phyloP scores from a whole-genome alignment of 1,140 invertebrate genomes.

The Aphelinus certus region DNA sequence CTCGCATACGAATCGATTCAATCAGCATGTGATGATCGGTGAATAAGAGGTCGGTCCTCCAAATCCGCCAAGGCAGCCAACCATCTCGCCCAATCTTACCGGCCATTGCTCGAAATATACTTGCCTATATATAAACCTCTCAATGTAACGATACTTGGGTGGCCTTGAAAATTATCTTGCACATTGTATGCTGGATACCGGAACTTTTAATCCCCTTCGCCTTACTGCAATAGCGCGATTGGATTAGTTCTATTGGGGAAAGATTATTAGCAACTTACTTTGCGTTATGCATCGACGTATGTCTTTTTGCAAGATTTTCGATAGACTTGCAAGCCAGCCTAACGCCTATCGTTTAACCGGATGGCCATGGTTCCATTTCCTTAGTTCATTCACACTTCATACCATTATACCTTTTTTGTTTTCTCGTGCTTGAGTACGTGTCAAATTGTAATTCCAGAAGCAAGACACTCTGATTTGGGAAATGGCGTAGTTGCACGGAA shows the following conservation, averaged over 20 bases:
- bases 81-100: too few species aligned
- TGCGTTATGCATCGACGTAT: neutral
- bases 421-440: neutral
- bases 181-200: too few species aligned
- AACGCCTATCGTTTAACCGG: slow-evolving; percentile 11
- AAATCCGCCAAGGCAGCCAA: too few species aligned
- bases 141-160: too few species aligned
- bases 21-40: slow-evolving; percentile 26
- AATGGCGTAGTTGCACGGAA: too few species aligned
- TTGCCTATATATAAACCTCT: too few species aligned
- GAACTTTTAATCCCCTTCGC: too few species aligned
- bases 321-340: neutral
- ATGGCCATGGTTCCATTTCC: slow-evolving; percentile 14
- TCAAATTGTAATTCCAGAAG: too few species aligned
- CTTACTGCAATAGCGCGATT: neutral
- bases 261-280: neutral
- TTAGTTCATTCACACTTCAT: neutral
- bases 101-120: too few species aligned
- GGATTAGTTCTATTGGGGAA: neutral
- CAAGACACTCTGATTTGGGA: too few species aligned
- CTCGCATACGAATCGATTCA: slow-evolving; percentile 47
- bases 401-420: neutral
- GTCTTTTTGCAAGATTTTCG: slow-evolving; percentile 12
- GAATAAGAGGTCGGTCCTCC: too few species aligned
- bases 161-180: too few species aligned